phyloP scores from a whole-genome alignment of 2,888 invertebrate species.

The Cryptocheilus praepositus region DNA sequence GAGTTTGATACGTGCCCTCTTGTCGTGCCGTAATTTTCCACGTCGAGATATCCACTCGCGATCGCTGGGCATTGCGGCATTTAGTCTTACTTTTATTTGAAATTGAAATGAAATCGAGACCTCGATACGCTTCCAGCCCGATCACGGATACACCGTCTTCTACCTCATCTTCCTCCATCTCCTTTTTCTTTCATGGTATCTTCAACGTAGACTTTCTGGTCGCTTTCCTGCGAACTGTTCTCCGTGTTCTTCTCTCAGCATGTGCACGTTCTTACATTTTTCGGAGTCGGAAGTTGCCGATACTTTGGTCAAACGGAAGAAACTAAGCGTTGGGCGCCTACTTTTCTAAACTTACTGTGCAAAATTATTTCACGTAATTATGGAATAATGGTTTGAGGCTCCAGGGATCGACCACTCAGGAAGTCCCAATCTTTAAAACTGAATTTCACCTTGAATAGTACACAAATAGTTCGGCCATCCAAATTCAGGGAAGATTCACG shows the following conservation, averaged over 20 bases:
- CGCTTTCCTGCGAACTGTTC: constrained; percentile 12
- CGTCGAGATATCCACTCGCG: constrained; percentile 53
- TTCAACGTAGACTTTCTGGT: constrained; percentile 9
- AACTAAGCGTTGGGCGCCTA: no score
- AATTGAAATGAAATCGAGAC: constrained; percentile 63
- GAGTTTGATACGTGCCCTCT: constrained; percentile 42
- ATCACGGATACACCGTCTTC: constrained; percentile 30
- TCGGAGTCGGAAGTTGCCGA: neutral
- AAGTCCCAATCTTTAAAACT: no score
- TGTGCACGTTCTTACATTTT: neutral
- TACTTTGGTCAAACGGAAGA: no score
- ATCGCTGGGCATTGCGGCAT: constrained; percentile 51
- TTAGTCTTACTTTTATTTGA: constrained; percentile 60
- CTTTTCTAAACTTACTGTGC: no score
- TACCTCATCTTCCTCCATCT: no score
- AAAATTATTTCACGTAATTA: no score
- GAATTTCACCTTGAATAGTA: no score
- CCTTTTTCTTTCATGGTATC: constrained; percentile 11
- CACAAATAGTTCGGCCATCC: no score
- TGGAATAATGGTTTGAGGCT: no score
- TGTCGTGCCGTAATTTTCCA: constrained; percentile 59
- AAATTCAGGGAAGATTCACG: no score
- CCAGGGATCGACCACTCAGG: no score
- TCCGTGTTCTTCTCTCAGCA: constrained; percentile 7
- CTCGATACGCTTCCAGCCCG: constrained; percentile 52